phyloP scores from a whole-genome alignment of 2,797 vertebrate species.

The Xiphophorus birchmanni region DNA sequence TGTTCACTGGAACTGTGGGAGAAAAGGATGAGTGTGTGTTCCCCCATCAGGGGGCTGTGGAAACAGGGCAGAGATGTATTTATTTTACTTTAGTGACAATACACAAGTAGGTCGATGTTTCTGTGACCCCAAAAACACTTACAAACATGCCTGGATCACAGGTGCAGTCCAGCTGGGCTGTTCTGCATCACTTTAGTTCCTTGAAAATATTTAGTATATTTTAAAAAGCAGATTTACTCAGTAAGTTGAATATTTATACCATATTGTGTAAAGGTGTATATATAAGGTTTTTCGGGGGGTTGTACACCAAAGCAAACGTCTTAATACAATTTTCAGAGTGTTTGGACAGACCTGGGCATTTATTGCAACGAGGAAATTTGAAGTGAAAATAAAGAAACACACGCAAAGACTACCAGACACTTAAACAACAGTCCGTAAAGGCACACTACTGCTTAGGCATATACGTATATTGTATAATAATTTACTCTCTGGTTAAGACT shows the following conservation, averaged over 20 bases:
- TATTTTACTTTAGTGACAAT: conserved; percentile 50
- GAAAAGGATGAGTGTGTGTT: conserved; percentile 14
- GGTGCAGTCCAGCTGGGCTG: conserved; percentile 34
- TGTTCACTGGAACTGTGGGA: conserved; percentile 29
- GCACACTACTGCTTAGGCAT: conserved; percentile 1
- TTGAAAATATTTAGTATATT: conserved; percentile 23
- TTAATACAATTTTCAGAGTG: not conserved
- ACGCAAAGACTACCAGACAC: conserved; percentile 41
- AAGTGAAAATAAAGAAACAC: conserved; percentile 2
- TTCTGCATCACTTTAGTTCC: conserved; percentile 17
- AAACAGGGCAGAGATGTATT: conserved; percentile 55
- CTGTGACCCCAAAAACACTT: conserved; percentile 28
- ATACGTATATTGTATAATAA: conserved; percentile 16
- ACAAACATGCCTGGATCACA: conserved; percentile 28
- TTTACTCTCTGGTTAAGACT: conserved; percentile 26
- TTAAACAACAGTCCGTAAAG: not conserved
- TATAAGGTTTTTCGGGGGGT: not conserved
- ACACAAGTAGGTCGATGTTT: conserved; percentile 27
- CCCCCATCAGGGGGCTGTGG: conserved; percentile 25
- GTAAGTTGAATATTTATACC: not conserved
- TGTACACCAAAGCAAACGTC: conserved; percentile 5
- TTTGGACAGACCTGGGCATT: not conserved
- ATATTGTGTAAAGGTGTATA: not conserved
- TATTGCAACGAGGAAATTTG: not conserved
- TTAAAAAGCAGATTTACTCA: conserved; percentile 26